Evolutionary conservation across 2,888 invertebrate species (phyloP).

Genomic region (Drosophila nigricruria): DNA sequence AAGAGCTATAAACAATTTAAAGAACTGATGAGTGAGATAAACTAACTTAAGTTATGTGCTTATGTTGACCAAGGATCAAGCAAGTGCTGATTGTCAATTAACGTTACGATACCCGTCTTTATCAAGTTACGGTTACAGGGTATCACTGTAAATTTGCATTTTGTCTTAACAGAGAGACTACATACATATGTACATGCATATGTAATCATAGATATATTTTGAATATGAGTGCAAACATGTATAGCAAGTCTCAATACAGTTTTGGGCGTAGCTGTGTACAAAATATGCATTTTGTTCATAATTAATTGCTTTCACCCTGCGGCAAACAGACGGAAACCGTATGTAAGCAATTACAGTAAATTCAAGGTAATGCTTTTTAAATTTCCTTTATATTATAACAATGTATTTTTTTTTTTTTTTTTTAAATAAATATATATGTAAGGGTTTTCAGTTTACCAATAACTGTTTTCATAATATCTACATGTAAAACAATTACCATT

Average conservation of each 20-base stretch:
- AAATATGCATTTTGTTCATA: conserved; percentile 11
- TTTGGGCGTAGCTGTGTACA: conserved; percentile 4
- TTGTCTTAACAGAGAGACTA: conserved; percentile 11
- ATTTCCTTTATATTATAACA: too few species aligned
- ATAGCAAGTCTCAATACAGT: conserved; percentile 19
- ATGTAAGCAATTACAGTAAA: background rate
- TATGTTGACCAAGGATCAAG: background rate
- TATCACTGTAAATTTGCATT: conserved; percentile 36
- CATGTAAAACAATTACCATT: background rate
- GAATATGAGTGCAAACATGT: background rate
- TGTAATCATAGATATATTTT: conserved; percentile 1
- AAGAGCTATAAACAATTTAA: background rate
- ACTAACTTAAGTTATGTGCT: too few species aligned
- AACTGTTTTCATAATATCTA: too few species aligned
- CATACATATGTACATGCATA: background rate
- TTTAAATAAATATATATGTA: background rate
- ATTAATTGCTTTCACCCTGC: conserved; percentile 22
- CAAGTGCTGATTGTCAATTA: background rate
- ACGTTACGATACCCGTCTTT: background rate
- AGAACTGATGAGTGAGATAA: background rate
- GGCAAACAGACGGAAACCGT: background rate
- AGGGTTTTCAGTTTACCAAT: background rate
- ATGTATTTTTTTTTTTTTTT: too few species aligned
- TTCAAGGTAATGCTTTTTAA: conserved; percentile 29
- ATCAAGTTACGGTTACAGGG: background rate